These are phyloP conservation scores for Palythoa caribaeorum DNA, from an alignment of 92 coral and sea anemone genomes.

Conservation along the genomic window DNA sequence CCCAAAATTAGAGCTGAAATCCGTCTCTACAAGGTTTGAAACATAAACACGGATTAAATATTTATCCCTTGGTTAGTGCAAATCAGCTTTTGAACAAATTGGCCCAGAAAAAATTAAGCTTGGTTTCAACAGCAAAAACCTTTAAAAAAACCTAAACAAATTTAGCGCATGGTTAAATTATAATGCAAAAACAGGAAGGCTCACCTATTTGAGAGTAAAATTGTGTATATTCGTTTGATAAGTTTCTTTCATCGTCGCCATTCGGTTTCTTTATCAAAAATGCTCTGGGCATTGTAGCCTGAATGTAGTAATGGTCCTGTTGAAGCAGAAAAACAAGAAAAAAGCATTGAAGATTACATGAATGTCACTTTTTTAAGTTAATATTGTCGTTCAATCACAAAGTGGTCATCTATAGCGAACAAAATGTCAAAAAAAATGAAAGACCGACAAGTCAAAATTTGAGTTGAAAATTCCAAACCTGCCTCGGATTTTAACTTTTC, in stretches of 20 bases:
- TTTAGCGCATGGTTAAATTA: conserved; percentile 18
- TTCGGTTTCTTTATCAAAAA: conserved; percentile 37
- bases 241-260: background rate
- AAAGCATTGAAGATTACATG: conserved; percentile 34
- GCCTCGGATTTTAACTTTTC: conserved; percentile 12
- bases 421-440: conserved; percentile 26
- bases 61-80: too few species aligned
- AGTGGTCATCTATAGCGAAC: background rate
- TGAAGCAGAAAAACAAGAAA: conserved; percentile 11
- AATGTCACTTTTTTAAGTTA: conserved; percentile 12
- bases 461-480: background rate
- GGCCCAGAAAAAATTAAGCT: background rate
- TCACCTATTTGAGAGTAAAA: background rate
- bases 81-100: background rate
- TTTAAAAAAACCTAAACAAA: background rate
- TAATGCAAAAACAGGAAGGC: conserved; percentile 21
- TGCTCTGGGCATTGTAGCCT: conserved; percentile 44
- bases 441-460: background rate
- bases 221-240: conserved; percentile 6
- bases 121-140: background rate
- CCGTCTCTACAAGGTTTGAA: too few species aligned
- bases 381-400: conserved; percentile 21
- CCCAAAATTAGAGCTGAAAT: too few species aligned
- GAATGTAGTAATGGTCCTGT: background rate
- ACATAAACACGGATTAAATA: too few species aligned